Conservation (phyloP, 2,113 vertebrate species). For the Capreolus pygargus region DNA sequence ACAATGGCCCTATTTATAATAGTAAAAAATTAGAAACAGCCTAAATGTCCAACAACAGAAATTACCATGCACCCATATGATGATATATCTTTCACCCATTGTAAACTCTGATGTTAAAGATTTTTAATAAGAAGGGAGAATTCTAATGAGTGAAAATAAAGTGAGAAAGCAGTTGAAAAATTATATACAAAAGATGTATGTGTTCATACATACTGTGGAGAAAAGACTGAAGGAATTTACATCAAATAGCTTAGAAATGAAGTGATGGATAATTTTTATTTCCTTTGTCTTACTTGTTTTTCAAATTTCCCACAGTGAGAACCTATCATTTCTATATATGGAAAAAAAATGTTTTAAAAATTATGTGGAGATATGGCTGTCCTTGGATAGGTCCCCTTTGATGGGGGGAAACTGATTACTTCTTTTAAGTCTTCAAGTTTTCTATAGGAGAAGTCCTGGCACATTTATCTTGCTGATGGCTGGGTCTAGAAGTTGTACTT, state of each 20-base stretch:
- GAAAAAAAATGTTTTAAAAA: neutral
- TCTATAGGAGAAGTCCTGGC: neutral
- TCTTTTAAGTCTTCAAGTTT: neutral
- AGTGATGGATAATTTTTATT: neutral
- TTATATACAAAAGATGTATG: neutral
- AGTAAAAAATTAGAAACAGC: conserved; percentile 52
- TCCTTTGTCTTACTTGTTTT: neutral
- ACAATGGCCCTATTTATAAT: conserved; percentile 54
- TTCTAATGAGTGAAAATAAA: conserved; percentile 12
- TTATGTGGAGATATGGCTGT: neutral
- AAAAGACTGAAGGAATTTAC: neutral
- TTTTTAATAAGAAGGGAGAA: neutral
- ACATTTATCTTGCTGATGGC: neutral
- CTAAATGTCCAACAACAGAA: conserved; percentile 25
- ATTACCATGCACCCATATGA: neutral
- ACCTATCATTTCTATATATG: neutral
- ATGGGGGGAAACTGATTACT: neutral
- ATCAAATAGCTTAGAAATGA: neutral
- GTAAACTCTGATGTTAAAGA: conserved; percentile 13
- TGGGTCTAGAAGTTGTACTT: neutral
- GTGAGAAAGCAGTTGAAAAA: neutral
- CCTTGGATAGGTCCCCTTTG: neutral
- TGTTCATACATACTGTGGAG: neutral
- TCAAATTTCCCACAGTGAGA: neutral
- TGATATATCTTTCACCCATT: conserved; percentile 18